phyloP scores from a whole-genome alignment of 2,113 vertebrate species.

The Phylloscopus trochilus region DNA sequence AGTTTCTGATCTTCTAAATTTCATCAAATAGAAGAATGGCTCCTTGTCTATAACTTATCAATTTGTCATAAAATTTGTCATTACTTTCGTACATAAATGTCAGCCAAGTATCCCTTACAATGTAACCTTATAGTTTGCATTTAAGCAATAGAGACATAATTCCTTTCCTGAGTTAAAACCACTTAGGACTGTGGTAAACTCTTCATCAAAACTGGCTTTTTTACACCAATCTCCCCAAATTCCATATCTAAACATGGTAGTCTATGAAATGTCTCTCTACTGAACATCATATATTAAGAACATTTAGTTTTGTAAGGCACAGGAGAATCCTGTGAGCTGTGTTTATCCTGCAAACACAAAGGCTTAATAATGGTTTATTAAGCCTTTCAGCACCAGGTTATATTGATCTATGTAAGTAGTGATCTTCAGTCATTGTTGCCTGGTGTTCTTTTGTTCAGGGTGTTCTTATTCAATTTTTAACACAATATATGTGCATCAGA shows the following conservation, averaged over 20 bases:
- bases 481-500: not conserved
- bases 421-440: not conserved
- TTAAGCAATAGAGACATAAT: not conserved
- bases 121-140: not conserved
- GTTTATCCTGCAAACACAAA: not conserved
- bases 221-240: not conserved
- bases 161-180: not conserved
- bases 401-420: not conserved
- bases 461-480: not conserved
- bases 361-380: not conserved
- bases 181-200: not conserved
- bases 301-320: not conserved
- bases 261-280: not conserved
- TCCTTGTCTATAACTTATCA: not conserved
- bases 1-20: not conserved
- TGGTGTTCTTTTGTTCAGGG: not conserved
- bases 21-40: not conserved
- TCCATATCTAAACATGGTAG: not conserved
- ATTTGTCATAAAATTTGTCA: not conserved
- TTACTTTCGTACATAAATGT: not conserved
- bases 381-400: not conserved
- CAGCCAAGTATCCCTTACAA: not conserved
- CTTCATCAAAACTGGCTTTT: not conserved
- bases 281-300: not conserved
- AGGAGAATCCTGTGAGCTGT: not conserved